Evolutionary conservation across 2,113 vertebrate genomes (phyloP).

Genomic region (Neomonachus schauinslandi): DNA sequence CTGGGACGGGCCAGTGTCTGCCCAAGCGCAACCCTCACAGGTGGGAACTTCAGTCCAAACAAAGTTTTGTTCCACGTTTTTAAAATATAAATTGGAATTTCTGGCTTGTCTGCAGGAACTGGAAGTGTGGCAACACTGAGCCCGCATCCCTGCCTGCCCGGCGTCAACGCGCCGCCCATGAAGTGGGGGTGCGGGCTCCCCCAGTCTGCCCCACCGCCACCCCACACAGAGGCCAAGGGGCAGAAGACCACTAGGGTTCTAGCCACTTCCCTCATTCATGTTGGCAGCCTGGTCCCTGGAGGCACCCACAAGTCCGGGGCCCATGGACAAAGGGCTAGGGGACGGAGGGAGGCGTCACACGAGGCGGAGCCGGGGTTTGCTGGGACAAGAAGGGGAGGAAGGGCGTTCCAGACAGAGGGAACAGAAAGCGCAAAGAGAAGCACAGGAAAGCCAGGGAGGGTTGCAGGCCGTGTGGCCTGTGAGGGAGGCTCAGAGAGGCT

Average conservation of each 20-base stretch:
- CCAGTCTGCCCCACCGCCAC: fast-evolving
- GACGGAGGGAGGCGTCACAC: background rate
- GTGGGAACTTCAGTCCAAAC: fast-evolving
- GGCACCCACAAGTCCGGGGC: too few species aligned
- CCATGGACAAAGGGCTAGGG: fast-evolving
- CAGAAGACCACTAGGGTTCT: fast-evolving
- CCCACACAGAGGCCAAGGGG: fast-evolving
- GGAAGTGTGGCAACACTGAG: fast-evolving
- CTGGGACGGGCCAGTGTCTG: fast-evolving
- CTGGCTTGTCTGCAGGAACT: background rate
- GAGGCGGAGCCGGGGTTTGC: background rate
- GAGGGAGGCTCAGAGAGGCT: background rate
- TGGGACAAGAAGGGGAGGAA: background rate
- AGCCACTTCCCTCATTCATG: fast-evolving
- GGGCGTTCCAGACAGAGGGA: background rate
- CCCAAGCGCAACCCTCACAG: background rate
- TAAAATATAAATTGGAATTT: background rate
- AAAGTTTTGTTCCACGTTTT: background rate
- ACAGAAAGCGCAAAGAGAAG: background rate
- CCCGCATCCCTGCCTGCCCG: fast-evolving
- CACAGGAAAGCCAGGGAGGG: fast-evolving
- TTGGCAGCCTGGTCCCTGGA: fast-evolving
- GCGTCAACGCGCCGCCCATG: fast-evolving
- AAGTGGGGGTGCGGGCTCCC: fast-evolving
- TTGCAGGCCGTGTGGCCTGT: fast-evolving